These are phyloP conservation scores for Megathymus violae DNA, from an alignment of 1,140 invertebrate species.

Conservation along the genomic window DNA sequence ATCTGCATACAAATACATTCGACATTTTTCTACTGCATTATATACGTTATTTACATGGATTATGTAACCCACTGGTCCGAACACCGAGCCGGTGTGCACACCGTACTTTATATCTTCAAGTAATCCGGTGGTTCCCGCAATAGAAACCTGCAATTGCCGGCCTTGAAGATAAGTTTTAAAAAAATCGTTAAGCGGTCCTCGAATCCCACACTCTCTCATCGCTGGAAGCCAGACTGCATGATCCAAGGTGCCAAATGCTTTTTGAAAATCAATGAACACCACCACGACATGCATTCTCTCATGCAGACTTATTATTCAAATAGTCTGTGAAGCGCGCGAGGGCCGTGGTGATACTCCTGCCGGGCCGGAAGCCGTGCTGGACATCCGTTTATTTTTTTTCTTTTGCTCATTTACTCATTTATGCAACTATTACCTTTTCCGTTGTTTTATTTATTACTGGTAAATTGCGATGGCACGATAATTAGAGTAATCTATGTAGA, in stretches of 20 bases:
- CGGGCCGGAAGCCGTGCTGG: slow-evolving; percentile 39
- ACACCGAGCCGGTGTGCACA: slow-evolving; percentile 33
- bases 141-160: neutral
- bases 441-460: slow-evolving; percentile 43
- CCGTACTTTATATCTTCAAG: slow-evolving; percentile 10
- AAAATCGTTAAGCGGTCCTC: neutral
- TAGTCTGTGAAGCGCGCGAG: neutral
- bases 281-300: neutral
- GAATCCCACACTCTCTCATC: neutral
- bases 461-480: slow-evolving; percentile 48
- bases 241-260: neutral
- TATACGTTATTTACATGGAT: slow-evolving; percentile 40
- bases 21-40: slow-evolving; percentile 26
- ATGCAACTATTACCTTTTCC: slow-evolving; percentile 46
- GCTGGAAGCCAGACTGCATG: neutral
- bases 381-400: slow-evolving; percentile 28
- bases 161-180: neutral
- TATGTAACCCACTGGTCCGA: slow-evolving; percentile 30
- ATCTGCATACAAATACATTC: slow-evolving; percentile 35
- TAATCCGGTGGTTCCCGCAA: neutral
- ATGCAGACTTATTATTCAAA: neutral
- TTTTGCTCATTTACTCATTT: slow-evolving; percentile 41
- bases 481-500: slow-evolving; percentile 38
- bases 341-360: slow-evolving; percentile 18
- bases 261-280: neutral